phyloP scores from a whole-genome alignment of 2,113 vertebrate genomes.

The Rhynchomys soricoides region DNA sequence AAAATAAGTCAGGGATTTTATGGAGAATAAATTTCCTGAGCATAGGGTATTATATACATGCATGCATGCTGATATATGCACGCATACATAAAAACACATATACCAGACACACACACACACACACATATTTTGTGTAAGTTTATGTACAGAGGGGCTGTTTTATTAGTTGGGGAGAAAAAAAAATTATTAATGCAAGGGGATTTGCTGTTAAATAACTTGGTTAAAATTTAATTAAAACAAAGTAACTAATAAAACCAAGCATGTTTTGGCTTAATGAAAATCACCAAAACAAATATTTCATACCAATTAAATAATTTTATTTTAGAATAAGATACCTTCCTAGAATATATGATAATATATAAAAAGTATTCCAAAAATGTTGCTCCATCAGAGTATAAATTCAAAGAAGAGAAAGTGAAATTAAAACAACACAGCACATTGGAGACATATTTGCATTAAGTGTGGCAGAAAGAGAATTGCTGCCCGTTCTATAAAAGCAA shows the following conservation, averaged over 20 bases:
- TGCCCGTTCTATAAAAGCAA: slow-evolving; percentile 29
- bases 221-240: slow-evolving; percentile 30
- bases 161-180: not conserved
- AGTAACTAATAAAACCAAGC: slow-evolving; percentile 28
- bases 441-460: slow-evolving; percentile 42
- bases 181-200: not conserved
- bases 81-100: not conserved
- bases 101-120: not conserved
- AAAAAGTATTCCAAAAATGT: slow-evolving; percentile 34
- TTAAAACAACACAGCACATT: slow-evolving; percentile 36
- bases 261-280: not conserved
- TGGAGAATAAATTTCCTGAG: not conserved
- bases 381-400: slow-evolving; percentile 17
- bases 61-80: not conserved
- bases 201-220: not conserved
- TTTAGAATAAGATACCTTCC: not conserved
- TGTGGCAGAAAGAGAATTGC: slow-evolving; percentile 37
- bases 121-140: not conserved
- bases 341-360: slow-evolving; percentile 49
- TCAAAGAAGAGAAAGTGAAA: slow-evolving; percentile 7
- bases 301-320: slow-evolving; percentile 5
- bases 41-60: not conserved
- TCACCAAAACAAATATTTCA: not conserved
- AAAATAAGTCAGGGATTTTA: not conserved
- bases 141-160: not conserved